phyloP scores from a whole-genome alignment of 2,797 vertebrate genomes.

The Lutjanus argentimaculatus region DNA sequence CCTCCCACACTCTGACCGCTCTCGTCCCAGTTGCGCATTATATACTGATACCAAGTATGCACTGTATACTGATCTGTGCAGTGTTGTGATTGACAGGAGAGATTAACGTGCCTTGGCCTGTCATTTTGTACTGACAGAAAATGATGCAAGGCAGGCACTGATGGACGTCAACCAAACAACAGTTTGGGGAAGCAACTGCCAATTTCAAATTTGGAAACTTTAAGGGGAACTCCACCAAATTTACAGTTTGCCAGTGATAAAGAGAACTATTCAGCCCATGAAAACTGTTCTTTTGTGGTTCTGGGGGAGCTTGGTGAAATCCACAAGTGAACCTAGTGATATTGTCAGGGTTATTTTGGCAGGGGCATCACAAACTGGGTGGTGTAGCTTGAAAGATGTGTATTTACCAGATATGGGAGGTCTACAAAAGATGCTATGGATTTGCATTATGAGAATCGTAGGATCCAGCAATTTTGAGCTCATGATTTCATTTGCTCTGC shows the following conservation, averaged over 20 bases:
- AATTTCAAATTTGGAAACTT: neutral
- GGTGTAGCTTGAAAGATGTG: neutral
- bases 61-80: neutral
- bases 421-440: neutral
- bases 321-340: too few species aligned
- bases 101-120: neutral
- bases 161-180: neutral
- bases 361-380: neutral
- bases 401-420: neutral
- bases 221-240: neutral
- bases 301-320: neutral
- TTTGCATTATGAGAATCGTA: neutral
- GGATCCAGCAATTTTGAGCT: neutral
- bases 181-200: neutral
- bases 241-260: neutral
- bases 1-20: neutral
- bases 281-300: neutral
- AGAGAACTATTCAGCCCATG: neutral
- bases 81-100: neutral
- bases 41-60: neutral
- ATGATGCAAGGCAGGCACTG: neutral
- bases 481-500: too few species aligned
- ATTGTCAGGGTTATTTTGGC: neutral
- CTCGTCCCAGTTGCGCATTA: neutral
- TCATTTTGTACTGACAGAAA: neutral